Evolutionary conservation across 2,113 vertebrate genomes (phyloP).

Genomic region (Ramphastos sulfuratus): DNA sequence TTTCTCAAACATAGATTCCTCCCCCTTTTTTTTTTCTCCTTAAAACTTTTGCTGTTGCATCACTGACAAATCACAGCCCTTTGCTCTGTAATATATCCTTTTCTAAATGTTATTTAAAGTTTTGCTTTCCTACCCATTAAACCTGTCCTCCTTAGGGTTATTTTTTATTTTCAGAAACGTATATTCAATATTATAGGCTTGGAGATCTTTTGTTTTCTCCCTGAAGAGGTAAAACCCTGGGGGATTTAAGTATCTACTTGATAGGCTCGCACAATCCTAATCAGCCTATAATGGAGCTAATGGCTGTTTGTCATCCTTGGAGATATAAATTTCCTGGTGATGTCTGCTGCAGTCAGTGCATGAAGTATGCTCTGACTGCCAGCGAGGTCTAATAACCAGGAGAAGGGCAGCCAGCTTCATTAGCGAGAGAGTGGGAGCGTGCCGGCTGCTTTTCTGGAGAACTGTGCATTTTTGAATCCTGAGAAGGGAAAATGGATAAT

Average conservation of each 20-base stretch:
- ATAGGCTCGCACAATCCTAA: conserved; percentile 81
- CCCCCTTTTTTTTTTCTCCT: neutral
- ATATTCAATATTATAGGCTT: conserved; percentile 46
- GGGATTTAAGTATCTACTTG: conserved; percentile 77
- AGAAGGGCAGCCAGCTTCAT: conserved; percentile 75
- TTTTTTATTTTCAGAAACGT: conserved; percentile 46
- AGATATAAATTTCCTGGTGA: conserved; percentile 85
- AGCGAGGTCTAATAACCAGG: conserved; percentile 77
- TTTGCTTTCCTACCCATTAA: conserved; percentile 41
- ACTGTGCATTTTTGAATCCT: conserved; percentile 46
- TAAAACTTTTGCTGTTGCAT: conserved; percentile 50
- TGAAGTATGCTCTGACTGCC: conserved; percentile 76
- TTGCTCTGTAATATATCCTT: conserved; percentile 6
- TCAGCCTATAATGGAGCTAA: conserved; percentile 86
- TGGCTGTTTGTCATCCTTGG: conserved; percentile 87
- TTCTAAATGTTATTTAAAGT: conserved; percentile 26
- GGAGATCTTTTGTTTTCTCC: conserved; percentile 61
- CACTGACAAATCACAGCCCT: conserved; percentile 40
- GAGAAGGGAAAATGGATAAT: conserved; percentile 76
- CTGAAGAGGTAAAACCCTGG: conserved; percentile 73
- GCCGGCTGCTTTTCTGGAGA: conserved; percentile 61
- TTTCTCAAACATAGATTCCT: neutral
- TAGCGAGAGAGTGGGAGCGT: conserved; percentile 34
- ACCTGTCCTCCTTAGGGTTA: conserved; percentile 1
- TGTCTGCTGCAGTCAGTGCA: conserved; percentile 81